Evolutionary conservation across 2,888 invertebrate species (phyloP).

Genomic region (Pegoplata infirma): DNA sequence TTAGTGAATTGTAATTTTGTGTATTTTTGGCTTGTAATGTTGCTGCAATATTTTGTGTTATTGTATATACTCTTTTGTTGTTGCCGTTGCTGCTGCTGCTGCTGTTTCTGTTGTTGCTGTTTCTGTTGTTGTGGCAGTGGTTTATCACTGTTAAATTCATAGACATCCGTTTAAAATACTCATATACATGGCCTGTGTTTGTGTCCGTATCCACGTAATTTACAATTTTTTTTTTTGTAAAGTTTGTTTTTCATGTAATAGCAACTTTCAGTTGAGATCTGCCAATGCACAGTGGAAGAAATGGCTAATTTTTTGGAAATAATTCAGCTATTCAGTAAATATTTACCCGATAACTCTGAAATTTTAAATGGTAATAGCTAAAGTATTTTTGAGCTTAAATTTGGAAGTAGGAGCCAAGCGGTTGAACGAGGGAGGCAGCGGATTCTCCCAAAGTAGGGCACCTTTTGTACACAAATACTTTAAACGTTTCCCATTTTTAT

Average conservation of each 20-base stretch:
- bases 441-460: no score
- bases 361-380: no score
- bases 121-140: not conserved
- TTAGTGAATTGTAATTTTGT: constrained; percentile 8
- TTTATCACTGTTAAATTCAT: not conserved
- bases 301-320: no score
- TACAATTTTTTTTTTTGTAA: not conserved
- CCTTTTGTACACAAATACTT: no score
- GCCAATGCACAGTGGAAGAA: no score
- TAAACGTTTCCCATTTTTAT: no score
- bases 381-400: no score
- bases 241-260: not conserved
- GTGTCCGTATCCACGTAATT: constrained; percentile 6
- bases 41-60: constrained; percentile 15
- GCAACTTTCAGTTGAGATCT: constrained; percentile 23
- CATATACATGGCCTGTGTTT: not conserved
- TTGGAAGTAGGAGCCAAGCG: no score
- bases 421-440: no score
- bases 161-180: not conserved
- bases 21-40: constrained; percentile 15
- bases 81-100: not conserved
- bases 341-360: no score
- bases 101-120: not conserved
- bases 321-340: no score
- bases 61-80: not conserved